Conservation (phyloP, 2,113 vertebrate species). For the Morone chrysops region DNA sequence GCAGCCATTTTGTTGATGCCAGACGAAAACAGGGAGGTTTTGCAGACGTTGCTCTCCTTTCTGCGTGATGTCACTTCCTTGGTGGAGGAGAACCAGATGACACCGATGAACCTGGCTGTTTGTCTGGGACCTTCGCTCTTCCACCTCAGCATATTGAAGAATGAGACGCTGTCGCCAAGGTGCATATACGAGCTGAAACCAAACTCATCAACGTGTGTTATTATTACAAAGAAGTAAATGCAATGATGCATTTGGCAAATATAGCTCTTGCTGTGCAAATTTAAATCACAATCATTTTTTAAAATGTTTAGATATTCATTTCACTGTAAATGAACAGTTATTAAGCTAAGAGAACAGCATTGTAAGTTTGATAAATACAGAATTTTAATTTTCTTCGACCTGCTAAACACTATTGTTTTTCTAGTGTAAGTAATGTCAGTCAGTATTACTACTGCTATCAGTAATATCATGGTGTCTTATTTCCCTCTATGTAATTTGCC, state of each 20-base stretch:
- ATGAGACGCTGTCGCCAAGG: slow-evolving; percentile 92
- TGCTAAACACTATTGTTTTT: not conserved
- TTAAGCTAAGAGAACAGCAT: too few species aligned
- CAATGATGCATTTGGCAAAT: not conserved
- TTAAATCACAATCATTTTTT: not conserved
- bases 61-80: slow-evolving; percentile 89
- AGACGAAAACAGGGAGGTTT: slow-evolving; percentile 93
- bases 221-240: not conserved
- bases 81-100: slow-evolving; percentile 98
- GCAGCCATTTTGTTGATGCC: slow-evolving; percentile 95
- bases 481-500: too few species aligned
- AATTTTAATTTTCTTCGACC: not conserved
- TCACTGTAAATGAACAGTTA: not conserved
- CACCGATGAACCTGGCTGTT: slow-evolving; percentile 95
- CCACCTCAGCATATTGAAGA: slow-evolving; percentile 95
- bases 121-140: slow-evolving; percentile 97
- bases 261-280: not conserved
- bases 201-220: too few species aligned
- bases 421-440: not conserved
- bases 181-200: slow-evolving; percentile 36
- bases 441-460: too few species aligned
- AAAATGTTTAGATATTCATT: not conserved
- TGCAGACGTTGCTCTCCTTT: slow-evolving; percentile 94
- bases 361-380: not conserved
- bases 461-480: too few species aligned